Evolutionary conservation across 2,797 vertebrate species (phyloP), one percentile per base, ranked within the genome.

Genomic region (Apogon talboti): DNA sequence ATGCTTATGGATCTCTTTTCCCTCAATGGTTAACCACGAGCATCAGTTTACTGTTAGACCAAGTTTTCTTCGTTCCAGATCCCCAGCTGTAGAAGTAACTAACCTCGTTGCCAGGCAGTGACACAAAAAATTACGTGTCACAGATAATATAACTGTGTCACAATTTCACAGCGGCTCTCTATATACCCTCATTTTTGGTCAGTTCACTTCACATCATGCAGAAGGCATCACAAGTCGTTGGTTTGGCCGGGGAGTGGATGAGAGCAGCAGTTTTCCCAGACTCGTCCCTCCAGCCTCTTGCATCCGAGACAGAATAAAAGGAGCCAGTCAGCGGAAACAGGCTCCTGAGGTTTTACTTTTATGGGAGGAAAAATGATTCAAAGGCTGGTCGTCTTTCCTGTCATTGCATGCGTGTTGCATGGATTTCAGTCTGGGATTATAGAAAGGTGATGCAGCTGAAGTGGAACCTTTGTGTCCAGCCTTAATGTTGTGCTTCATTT

Each of bases 271-370:
- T 78, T 87, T 89, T 85, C 84, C 83, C 83, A 87, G 88, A 88
- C 81, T 62, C 12, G 12, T 74, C 48, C 35, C 67, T 75, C 60
- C 69, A 71, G 56, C 75, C 76, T 71, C 38, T 72, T 57, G 60
- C 80, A 70, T 88, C 83, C 84, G 76, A 57, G 54, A 79, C 74
- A 73, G 83, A 84, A 81, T 78, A 89, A 90, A 91, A 91, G 55
- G 47, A 75, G 77, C 86, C 45, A 85, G 90, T 92, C 91, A 90
- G 89, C 79, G 79, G 88, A 93, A 91, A 91, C 72, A 11, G 62
- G 80, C 63, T 67, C 86, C 83, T 87, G 88, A 78, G 91, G 87
- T 83, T 90, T 78, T 55, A 15, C 70, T 74, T 87, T 82, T 79
- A 81, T 84, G 73, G 74, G 69, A 85, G 84, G 83, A 80, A 91